Percentiles rank a stretch among this genome's conserved stretches.
phyloP scores from a whole-genome alignment of 2,888 invertebrate genomes.

The Tridacna gigas region DNA sequence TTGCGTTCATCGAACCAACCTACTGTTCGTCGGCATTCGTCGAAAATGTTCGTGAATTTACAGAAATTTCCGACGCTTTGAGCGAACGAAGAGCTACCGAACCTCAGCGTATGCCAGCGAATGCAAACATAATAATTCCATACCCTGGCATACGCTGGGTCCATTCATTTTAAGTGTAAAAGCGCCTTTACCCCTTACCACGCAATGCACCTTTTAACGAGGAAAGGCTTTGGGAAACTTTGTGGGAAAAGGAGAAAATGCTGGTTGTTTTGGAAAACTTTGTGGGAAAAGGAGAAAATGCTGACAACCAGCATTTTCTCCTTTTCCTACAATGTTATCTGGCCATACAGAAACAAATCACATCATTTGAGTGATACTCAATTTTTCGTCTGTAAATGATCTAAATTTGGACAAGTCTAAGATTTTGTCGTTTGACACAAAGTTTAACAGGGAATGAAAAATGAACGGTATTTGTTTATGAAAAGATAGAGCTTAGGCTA shows the following conservation, averaged over 20 bases:
- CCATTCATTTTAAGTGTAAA: too few species aligned
- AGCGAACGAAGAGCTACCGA: too few species aligned
- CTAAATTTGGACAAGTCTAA: not conserved
- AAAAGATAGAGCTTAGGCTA: not conserved
- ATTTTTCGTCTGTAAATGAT: not conserved
- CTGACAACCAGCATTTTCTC: not conserved
- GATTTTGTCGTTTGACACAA: not conserved
- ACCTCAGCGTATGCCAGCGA: too few species aligned
- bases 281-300: not conserved
- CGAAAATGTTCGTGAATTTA: too few species aligned
- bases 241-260: not conserved
- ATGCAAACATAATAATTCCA: too few species aligned
- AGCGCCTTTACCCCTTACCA: too few species aligned
- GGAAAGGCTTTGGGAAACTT: not conserved
- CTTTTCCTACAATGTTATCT: not conserved
- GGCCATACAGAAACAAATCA: not conserved
- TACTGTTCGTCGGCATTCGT: too few species aligned
- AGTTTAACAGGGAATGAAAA: too few species aligned
- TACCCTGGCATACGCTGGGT: too few species aligned
- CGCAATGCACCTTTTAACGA: too few species aligned
- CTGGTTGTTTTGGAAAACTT: not conserved
- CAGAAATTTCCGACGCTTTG: too few species aligned
- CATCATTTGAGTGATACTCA: not conserved
- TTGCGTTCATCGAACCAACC: too few species aligned
- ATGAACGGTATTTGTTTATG: not conserved